Conservation (phyloP, 2,888 invertebrate genomes). For the Diadegma fenestrale region DNA sequence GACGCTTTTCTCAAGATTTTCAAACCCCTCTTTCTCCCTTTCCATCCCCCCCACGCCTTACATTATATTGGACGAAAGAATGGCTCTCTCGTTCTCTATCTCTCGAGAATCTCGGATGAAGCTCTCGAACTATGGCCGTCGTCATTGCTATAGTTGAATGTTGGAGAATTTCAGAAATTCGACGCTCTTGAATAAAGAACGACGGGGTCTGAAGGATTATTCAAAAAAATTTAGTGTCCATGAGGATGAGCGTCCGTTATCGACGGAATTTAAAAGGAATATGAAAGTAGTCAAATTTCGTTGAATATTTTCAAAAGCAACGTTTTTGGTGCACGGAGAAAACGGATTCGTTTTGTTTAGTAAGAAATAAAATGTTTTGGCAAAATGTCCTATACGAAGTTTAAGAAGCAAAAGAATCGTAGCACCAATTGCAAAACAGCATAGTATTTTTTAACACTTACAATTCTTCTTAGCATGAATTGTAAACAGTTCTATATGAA, state of each 20-base stretch:
- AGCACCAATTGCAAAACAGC: no score
- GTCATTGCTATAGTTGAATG: conserved; percentile 53
- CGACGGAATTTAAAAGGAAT: background rate
- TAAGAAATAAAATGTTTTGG: no score
- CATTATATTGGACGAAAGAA: conserved; percentile 66
- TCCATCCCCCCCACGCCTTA: conserved; percentile 1
- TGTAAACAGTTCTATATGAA: no score
- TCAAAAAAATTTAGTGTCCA: background rate
- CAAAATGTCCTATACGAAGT: no score
- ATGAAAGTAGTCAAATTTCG: background rate
- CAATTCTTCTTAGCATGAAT: no score
- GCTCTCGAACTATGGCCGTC: conserved; percentile 21
- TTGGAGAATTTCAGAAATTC: conserved; percentile 63
- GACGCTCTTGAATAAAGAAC: conserved; percentile 39
- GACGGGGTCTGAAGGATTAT: conserved; percentile 30
- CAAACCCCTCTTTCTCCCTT: background rate
- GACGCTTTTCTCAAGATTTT: conserved; percentile 42
- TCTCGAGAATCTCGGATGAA: conserved; percentile 48
- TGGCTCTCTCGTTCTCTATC: conserved; percentile 24
- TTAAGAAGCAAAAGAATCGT: no score
- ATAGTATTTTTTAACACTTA: no score
- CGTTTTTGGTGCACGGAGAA: background rate
- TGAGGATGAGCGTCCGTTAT: background rate
- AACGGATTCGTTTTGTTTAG: no score
- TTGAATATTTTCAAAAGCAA: background rate